A percentile compares a stretch with the other conserved stretches of the same genome.
These are phyloP conservation scores for Cephus spinipes DNA, from an alignment of 2,888 invertebrate genomes.

Conservation along the genomic window DNA sequence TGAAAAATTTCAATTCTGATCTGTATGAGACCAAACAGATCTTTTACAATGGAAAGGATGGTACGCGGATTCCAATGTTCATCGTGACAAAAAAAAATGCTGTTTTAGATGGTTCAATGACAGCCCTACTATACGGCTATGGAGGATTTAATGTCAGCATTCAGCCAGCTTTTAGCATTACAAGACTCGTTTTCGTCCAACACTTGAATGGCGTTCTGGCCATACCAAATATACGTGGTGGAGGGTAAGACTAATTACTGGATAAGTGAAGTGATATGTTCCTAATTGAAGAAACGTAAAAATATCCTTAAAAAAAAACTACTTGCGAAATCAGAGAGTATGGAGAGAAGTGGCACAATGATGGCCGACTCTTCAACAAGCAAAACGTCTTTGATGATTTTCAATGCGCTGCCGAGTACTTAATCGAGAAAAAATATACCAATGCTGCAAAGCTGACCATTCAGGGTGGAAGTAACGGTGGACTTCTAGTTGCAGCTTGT, in stretches of 20 bases:
- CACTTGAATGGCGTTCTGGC: conserved; percentile 91
- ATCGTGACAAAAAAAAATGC: conserved; percentile 83
- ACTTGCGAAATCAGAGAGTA: conserved; percentile 79
- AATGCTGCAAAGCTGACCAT: conserved; percentile 80
- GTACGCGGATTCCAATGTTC: conserved; percentile 96
- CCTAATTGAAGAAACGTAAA: neutral
- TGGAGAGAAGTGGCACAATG: conserved; percentile 97
- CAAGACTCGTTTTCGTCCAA: conserved; percentile 88
- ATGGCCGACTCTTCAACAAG: conserved; percentile 89
- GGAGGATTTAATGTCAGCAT: conserved; percentile 97
- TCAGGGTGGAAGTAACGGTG: conserved; percentile 97
- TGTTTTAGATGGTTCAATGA: conserved; percentile 76
- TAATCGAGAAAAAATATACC: conserved; percentile 86
- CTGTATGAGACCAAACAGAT: conserved; percentile 88
- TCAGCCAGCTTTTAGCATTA: conserved; percentile 90
- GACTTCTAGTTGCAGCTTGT: conserved; percentile 94
- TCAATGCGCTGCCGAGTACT: conserved; percentile 89
- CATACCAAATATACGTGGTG: conserved; percentile 94
- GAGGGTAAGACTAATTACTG: conserved; percentile 76
- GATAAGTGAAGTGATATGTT: neutral
- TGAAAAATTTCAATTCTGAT: conserved; percentile 83
- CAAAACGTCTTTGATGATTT: conserved; percentile 99
- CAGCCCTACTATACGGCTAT: conserved; percentile 93
- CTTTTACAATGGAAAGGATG: conserved; percentile 94
- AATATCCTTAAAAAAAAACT: conserved; percentile 6